Base-by-base conservation (phyloP, 2,888 invertebrate species). In the Pheosia tremula region DNA sequence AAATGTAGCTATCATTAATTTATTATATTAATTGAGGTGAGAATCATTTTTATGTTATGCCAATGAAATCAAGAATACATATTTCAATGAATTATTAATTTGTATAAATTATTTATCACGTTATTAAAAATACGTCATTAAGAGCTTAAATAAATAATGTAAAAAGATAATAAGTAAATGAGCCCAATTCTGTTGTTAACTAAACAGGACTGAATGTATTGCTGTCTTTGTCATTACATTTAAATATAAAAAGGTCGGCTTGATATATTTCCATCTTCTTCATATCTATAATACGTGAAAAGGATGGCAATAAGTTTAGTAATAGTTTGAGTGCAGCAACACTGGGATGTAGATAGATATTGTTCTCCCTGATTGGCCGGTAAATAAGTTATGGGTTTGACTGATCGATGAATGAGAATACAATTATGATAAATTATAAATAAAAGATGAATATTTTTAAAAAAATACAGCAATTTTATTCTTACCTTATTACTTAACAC, bases 381-480 rank as follows among this genome's bases (percentile, higher is more conserved):
- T 80, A 79, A 70, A 77, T 82, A 74, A 79, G 81, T 83, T 84
- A 86, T 85, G 84, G 83, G 85, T 83, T 82, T 85, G 88, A 87
- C 84, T 86, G 89, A 85, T 62, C 63, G 85, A 85, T 81, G 89
- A 82, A 89, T 87, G 90, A 87, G 83, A 84, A 85, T 90, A 88
- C 88, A 82, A 74, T 86, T 79, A 91, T 77, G 82, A 87, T 90
- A 89, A 90, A 90, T 89, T 90, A 90, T 90, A 85, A 91, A 91
- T 91, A 90, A 92, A 91, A 89, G 87, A 89, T 87, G 86, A 82
- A 90, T 91, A 91, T 92, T 92, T 92, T 92, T 91, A 87, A 84
- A 84, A 47, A 76, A 70, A 64, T 50, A 60, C 55, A 75, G 67
- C 64, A 63, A 70, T 86, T 87, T 86, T 71, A 78, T 84, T 79